Evolutionary conservation across 2,888 invertebrate genomes (phyloP).

Genomic region (Pachydiplax longipennis): DNA sequence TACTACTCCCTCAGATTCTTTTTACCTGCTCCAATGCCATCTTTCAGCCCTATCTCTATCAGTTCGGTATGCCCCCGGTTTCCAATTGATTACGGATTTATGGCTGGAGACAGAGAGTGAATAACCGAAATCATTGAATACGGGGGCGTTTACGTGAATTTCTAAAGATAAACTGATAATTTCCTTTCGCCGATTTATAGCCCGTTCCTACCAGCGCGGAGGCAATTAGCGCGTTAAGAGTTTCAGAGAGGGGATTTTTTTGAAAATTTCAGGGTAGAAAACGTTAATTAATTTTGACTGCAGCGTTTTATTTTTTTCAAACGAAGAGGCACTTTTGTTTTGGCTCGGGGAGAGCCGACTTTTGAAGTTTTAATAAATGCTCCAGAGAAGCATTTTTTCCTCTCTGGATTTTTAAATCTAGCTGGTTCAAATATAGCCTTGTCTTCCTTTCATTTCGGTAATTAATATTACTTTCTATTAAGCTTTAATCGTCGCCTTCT

Average conservation of each 20-base stretch:
- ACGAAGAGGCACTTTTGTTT: neutral
- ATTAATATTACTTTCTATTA: too few species aligned
- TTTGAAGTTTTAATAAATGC: neutral
- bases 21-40: neutral
- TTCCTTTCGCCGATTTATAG: neutral
- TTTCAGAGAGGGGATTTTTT: neutral
- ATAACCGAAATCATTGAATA: neutral
- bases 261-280: neutral
- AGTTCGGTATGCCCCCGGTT: neutral
- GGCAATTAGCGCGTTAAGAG: constrained; percentile 11
- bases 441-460: too few species aligned
- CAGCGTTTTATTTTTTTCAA: neutral
- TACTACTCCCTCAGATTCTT: neutral
- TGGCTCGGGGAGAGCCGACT: neutral
- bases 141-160: neutral
- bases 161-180: neutral
- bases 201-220: neutral
- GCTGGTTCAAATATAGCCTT: too few species aligned
- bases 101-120: neutral
- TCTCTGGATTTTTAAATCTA: too few species aligned
- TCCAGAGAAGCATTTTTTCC: neutral
- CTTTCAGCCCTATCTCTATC: neutral
- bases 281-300: neutral
- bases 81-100: neutral
- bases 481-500: too few species aligned